Base-by-base conservation (phyloP, 2,797 vertebrate genomes). In the Sebastes umbrosus region DNA sequence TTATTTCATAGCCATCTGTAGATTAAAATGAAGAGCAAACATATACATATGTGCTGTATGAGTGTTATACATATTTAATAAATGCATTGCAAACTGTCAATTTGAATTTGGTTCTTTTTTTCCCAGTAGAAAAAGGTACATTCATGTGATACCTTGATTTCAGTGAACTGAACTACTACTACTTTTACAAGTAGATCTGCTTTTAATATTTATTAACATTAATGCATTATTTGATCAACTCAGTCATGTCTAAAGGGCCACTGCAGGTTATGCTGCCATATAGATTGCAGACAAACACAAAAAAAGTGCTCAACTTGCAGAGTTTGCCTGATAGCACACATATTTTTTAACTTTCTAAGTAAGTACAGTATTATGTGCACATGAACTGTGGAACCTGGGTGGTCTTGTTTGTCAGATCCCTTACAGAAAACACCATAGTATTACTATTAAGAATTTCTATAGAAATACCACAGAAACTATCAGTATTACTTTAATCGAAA, bases 1-100 rank as follows among this genome's bases (percentile, higher is more conserved):
- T 74, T 64, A 71, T 85, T 80, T 73, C 71, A 80, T 82, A 84
- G 60, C 59, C 55, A 63, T 22, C 27, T 82, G 73, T 81, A 88
- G 66, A 69, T 81, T 62, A 54, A 34, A 34, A 86, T 69, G n/a
- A 90, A 82, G 66, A 77, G 60, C 50, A 78, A 80, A 75, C 52
- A 69, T 71, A 54, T 34, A 57, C 24, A 4, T 66, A 73, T 77
- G 63, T 80, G 29, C 62, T 86, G 22, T 86, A 74, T 83, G 77
- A 83, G 73, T 89, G 66, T 66, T 89, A 72, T 70, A 81, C 69
- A 79, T 89, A 90, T 93, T 92, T 88, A 93, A 92, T 93, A 92
- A 92, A 93, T 86, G 63, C 67, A 85, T 84, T 76, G 55, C 62
- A 86, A 69, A 50, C 2, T 4, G 39, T 64, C 5, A 8, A 13